Conservation (phyloP, 2,113 vertebrate species). For the Penelope pileata region DNA sequence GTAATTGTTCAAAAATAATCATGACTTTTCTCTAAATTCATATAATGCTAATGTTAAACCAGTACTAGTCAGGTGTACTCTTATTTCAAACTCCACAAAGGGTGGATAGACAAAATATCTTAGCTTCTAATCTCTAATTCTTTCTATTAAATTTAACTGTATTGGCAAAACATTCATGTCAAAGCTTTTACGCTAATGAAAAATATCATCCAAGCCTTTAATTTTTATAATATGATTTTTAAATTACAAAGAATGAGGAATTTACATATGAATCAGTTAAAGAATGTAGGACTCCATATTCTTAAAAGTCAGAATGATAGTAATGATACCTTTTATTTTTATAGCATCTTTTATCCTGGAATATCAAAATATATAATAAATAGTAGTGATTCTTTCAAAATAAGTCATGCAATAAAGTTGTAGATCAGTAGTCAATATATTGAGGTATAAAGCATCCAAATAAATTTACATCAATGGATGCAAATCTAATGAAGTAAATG, state of each 20-base stretch:
- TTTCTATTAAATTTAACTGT: constrained; percentile 52
- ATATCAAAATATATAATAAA: neutral
- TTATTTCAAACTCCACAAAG: constrained; percentile 1
- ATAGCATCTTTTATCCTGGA: too few relatives aligned
- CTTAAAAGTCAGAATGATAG: neutral
- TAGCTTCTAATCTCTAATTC: constrained; percentile 43
- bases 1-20: neutral
- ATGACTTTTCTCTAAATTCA: constrained; percentile 14
- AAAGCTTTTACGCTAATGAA: constrained; percentile 70
- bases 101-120: neutral
- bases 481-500: neutral
- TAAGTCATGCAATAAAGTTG: neutral
- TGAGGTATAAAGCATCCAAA: neutral
- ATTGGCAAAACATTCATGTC: constrained; percentile 61
- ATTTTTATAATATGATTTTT: constrained; percentile 50
- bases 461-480: neutral
- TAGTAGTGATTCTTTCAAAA: neutral
- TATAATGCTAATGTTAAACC: neutral
- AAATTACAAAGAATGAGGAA: neutral
- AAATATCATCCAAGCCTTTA: constrained; percentile 45
- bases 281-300: neutral
- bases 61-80: neutral
- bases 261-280: neutral
- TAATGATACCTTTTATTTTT: neutral
- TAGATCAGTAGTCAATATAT: neutral